Evolutionary conservation across 2,888 invertebrate genomes (phyloP), one percentile per base, ranked within the genome.

Genomic region (Notodonta ziczac): DNA sequence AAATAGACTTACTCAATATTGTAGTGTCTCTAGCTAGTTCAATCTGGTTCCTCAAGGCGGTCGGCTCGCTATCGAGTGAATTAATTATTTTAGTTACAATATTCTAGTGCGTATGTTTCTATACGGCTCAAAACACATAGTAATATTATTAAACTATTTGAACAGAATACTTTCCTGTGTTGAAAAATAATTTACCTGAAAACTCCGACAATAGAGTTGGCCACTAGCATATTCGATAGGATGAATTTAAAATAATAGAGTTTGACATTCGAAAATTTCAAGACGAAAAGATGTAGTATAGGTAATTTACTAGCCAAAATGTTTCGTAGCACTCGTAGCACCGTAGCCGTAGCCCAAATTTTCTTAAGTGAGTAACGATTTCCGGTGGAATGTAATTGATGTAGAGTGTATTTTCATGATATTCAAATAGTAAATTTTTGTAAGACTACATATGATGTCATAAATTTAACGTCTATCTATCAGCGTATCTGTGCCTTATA

Each of bases 291-390:
- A 46, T 46, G 6, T 4, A 46, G 13, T 6, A 50, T 50, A 16
- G 16, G 10, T 12, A 2, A 53, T 53, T 52, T 13, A 35, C 35
- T n/a, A 54, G 8, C 54, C 54, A 54, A 54, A 54, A 39, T 54
- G 9, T 39, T 61, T 65, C 76, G 77, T 75, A 75, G 77, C 76
- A 55, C 62, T 65, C 76, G 77, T 70, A 77, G 75, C 73, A 35
- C 56, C 73, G 35, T 35, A 24, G 51, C 10, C 58, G 57, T 58
- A 40, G 40, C n/a, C 24, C 24, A 14, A 54, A 54, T 54, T 54
- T 54, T 54, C 7, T n/a, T 53, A 35, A 9, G 16, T n/a, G 14
- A 48, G 14, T n/a, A 9, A 52, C 53, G 35, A 53, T 35, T 13
- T 35, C 14, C 44, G n/a, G 46, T 46, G 46, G 13, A n/a, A n/a